phyloP scores from a whole-genome alignment of 2,888 invertebrate genomes.

The Rhingia campestris region DNA sequence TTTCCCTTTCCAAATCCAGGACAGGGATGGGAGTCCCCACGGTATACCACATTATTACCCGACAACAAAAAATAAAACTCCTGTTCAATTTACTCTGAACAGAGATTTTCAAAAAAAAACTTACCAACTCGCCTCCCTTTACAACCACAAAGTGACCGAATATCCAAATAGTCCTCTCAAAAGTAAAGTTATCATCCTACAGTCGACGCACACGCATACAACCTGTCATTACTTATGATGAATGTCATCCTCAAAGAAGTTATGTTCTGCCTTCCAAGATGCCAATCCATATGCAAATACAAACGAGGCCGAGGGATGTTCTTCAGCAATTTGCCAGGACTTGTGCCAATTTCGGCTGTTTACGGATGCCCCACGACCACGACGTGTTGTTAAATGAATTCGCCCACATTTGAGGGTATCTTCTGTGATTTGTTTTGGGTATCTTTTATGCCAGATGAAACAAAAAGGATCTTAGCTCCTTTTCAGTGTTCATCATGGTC shows the following conservation, averaged over 20 bases:
- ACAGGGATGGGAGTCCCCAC: not conserved
- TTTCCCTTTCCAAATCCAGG: not conserved
- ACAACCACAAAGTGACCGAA: conserved; percentile 49
- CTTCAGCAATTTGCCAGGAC: conserved; percentile 40
- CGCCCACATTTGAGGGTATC: conserved; percentile 8
- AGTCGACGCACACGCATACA: not conserved
- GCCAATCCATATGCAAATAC: conserved; percentile 60
- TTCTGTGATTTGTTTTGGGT: conserved; percentile 34
- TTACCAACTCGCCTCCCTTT: not conserved
- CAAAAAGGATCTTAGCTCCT: not conserved
- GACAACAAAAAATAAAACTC: not conserved
- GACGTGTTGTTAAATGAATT: conserved; percentile 41
- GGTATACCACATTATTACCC: conserved; percentile 26
- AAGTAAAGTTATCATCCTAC: conserved; percentile 32
- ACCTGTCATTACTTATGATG: conserved; percentile 27
- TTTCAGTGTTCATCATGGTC: not conserved
- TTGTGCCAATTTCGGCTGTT: conserved; percentile 39
- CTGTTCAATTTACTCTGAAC: conserved; percentile 18
- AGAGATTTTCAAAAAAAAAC: not conserved
- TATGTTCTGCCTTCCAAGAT: conserved; percentile 25
- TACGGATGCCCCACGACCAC: not conserved
- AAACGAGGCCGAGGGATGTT: conserved; percentile 8
- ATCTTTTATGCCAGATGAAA: not conserved
- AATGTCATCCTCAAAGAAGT: conserved; percentile 33
- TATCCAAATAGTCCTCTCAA: conserved; percentile 35